Conservation (phyloP, 2,888 invertebrate species). For the Drosophila limbata region DNA sequence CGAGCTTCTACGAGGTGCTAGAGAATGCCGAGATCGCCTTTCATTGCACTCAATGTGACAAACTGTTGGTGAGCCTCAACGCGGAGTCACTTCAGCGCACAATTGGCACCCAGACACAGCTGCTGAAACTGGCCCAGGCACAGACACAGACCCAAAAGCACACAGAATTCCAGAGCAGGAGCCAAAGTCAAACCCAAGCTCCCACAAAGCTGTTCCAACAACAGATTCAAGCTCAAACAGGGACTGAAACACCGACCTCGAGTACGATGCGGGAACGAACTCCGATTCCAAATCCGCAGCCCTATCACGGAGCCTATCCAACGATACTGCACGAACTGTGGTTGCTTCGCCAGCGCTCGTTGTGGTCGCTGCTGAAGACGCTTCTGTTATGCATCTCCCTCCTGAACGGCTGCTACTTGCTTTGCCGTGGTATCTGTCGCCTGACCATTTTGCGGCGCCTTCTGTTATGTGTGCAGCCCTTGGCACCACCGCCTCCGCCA, state of each 20-base stretch:
- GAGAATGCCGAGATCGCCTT: neutral
- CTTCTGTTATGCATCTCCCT: slow-evolving; percentile 25
- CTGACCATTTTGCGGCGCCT: neutral
- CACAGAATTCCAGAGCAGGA: neutral
- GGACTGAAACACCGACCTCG: neutral
- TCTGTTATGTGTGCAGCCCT: neutral
- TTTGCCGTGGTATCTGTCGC: neutral
- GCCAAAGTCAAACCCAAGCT: neutral
- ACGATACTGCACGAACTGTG: neutral
- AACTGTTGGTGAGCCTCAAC: slow-evolving; percentile 14
- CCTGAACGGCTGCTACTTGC: slow-evolving; percentile 14
- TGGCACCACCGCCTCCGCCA: neutral
- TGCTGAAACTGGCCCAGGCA: neutral
- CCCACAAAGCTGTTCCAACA: neutral
- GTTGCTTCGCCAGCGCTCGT: neutral
- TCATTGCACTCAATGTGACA: slow-evolving; percentile 1
- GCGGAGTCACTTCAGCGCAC: neutral
- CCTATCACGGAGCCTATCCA: neutral
- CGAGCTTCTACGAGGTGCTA: slow-evolving; percentile 32
- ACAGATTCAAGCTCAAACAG: neutral
- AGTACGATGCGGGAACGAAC: neutral
- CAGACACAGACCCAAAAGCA: neutral
- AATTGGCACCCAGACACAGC: slow-evolving; percentile 24
- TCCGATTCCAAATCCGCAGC: neutral
- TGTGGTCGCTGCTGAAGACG: slow-evolving; percentile 26